phyloP scores from a whole-genome alignment of 2,113 vertebrate genomes.

The Phaethornis superciliosus region DNA sequence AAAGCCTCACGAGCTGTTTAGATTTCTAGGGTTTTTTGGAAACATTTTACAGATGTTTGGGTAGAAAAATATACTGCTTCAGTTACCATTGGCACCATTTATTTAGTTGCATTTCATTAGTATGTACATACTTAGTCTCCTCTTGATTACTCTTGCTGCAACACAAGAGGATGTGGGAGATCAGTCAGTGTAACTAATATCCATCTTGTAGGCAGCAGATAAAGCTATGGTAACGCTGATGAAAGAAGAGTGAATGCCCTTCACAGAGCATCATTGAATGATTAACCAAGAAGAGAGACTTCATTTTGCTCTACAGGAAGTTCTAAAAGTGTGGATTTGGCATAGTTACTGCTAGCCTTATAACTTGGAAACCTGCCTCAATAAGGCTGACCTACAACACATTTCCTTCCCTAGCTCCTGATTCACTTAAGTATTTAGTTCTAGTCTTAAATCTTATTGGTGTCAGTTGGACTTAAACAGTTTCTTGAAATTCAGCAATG shows the following conservation, averaged over 20 bases:
- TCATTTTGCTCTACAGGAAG: background rate
- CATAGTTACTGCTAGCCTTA: background rate
- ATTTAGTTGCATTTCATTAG: background rate
- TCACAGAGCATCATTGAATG: background rate
- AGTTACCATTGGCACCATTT: background rate
- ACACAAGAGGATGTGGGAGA: background rate
- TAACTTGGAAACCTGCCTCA: background rate
- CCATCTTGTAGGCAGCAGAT: background rate
- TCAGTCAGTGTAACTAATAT: background rate
- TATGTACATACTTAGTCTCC: background rate
- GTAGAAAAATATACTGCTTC: background rate
- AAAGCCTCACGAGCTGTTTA: background rate
- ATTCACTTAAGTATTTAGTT: background rate
- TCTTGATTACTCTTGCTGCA: background rate
- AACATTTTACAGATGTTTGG: background rate
- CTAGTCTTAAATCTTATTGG: background rate
- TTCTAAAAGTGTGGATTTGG: background rate
- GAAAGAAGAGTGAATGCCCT: background rate
- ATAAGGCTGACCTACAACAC: background rate
- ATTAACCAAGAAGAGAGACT: background rate
- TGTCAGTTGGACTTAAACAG: background rate
- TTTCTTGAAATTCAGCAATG: background rate
- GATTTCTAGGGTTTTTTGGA: background rate
- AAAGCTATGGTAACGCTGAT: background rate
- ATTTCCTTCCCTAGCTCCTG: background rate